Percentiles rank a stretch among this genome's conserved stretches.
Conservation (phyloP, 2,113 vertebrate genomes). For the Delphinapterus leucas region DNA sequence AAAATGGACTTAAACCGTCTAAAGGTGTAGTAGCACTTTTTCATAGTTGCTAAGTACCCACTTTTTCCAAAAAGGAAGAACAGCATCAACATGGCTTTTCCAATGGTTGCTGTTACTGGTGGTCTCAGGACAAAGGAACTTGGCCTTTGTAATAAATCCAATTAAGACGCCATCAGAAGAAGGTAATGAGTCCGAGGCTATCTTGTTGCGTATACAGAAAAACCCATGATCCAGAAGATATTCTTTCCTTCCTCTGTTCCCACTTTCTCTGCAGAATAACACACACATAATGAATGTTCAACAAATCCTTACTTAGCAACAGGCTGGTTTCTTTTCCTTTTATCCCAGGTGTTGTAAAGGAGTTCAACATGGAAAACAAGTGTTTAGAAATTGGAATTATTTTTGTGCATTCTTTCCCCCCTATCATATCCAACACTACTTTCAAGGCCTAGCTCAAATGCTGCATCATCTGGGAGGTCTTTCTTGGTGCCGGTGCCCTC, state of each 20-base stretch:
- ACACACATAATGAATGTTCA: not conserved
- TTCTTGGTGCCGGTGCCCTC: not conserved
- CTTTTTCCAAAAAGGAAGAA: not conserved
- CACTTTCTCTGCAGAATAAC: not conserved
- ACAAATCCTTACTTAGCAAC: not conserved
- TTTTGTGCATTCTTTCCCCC: not conserved
- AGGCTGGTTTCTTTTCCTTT: conserved; percentile 19
- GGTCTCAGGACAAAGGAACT: not conserved
- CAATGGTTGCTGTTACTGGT: not conserved
- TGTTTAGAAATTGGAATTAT: not conserved
- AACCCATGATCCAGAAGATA: not conserved
- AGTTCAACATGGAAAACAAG: not conserved
- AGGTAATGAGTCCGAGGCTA: not conserved
- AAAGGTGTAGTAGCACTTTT: not conserved
- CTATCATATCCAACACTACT: not conserved
- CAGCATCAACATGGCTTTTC: not conserved
- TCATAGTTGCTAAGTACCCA: not conserved
- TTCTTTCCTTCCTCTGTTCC: not conserved
- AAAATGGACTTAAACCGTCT: not conserved
- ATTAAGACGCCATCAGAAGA: not conserved
- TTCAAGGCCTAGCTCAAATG: not conserved
- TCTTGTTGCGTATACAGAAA: not conserved
- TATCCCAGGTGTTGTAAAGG: not conserved
- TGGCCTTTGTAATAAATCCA: not conserved
- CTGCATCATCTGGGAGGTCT: not conserved